Evolutionary conservation across 1,140 invertebrate species (phyloP), one percentile per base, ranked within the genome.

Genomic region (Ganaspis sp.): DNA sequence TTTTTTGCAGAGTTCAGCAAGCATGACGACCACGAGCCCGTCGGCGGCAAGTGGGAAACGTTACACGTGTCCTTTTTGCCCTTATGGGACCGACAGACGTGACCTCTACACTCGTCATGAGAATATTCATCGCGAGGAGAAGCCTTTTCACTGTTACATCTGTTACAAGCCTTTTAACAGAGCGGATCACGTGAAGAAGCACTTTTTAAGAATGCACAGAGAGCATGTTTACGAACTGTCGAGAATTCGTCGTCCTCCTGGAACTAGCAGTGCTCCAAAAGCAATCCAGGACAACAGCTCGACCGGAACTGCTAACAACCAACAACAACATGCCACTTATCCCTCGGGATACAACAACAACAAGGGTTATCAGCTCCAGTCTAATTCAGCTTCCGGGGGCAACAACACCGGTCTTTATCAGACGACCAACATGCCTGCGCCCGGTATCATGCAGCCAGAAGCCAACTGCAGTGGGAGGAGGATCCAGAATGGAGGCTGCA

Each of bases 31-130:
- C 12, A 8, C 70, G 17, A 69, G 17, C 40, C 76, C 85, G 49
- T 78, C 85, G 19, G 71, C 82, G 69, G 40, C 81, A 5, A 90
- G 87, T 9, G 90, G 86, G 21, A 97, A 97, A 90, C 93, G 96
- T 11, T 98, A 98, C 88, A 95, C 93, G 26, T 98, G 97, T 90
- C 94, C 92, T 6, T 95, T 95, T 84, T 98, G 97, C 88, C 95
- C 96, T 1, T 98, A 98, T 87, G 95, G 96, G 0, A 98, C 97
- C 0, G 97, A 99, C 87, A 93, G 98, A 8, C 93, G 97, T 73
- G 98, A 99, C 91, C 93, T 99, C 69, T 99, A 97, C 88, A 98
- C 97, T 1, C 94, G 98, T 5, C 98, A 99, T 90, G 97, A 99
- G 92, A 98, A 98, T 85, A 99, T 99, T 76, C 98, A 99, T 85